Evolutionary conservation across 2,888 invertebrate species (phyloP).

Genomic region (Pterobdella sp.): DNA sequence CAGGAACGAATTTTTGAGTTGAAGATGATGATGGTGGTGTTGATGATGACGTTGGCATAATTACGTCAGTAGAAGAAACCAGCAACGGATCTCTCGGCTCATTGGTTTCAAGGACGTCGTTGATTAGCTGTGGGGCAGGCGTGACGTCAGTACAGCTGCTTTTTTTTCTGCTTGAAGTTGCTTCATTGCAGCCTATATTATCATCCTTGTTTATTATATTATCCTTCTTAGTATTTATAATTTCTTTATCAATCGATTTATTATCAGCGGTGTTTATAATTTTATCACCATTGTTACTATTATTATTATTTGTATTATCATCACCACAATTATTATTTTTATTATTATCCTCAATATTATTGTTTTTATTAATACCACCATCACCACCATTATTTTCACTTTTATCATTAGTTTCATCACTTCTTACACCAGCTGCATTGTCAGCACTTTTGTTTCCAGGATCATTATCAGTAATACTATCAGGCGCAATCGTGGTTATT

Average conservation of each 20-base stretch:
- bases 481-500: neutral
- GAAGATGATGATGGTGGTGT: neutral
- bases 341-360: neutral
- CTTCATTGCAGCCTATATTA: neutral
- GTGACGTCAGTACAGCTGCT: neutral
- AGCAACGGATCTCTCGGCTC: neutral
- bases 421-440: neutral
- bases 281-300: neutral
- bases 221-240: neutral
- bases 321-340: neutral
- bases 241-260: neutral
- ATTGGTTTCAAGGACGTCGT: neutral
- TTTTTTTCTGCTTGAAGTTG: neutral
- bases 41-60: neutral
- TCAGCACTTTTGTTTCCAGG: too few species aligned
- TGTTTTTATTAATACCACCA: neutral
- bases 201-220: neutral
- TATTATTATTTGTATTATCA: neutral
- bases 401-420: slow-evolving; percentile 6
- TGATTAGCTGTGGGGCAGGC: neutral
- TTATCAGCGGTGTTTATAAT: neutral
- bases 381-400: neutral
- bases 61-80: neutral
- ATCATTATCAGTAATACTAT: neutral
- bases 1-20: neutral